Evolutionary conservation across 2,888 invertebrate genomes (phyloP).

Genomic region (Tanypteryx hageni): DNA sequence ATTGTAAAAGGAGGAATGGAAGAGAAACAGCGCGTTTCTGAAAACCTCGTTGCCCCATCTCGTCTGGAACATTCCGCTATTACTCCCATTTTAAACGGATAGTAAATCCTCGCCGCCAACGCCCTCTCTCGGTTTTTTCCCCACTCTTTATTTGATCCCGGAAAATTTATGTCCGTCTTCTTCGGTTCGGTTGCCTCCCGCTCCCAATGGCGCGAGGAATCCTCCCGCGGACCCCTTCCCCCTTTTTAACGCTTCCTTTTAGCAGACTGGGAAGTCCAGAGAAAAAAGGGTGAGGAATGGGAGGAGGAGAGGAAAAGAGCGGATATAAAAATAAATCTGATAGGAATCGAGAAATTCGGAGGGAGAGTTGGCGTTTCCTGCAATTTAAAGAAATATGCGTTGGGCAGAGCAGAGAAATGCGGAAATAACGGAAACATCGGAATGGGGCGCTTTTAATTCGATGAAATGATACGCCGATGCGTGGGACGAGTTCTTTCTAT

Average conservation of each 20-base stretch:
- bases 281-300: neutral
- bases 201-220: slow-evolving; percentile 2
- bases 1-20: neutral
- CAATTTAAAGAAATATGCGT: too few relatives aligned
- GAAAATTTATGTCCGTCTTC: neutral
- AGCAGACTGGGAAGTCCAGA: neutral
- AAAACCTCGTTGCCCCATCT: neutral
- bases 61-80: neutral
- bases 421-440: too few relatives aligned
- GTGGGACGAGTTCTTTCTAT: too few relatives aligned
- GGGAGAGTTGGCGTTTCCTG: too few relatives aligned
- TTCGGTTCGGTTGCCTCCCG: neutral
- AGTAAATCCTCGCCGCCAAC: neutral
- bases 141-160: neutral
- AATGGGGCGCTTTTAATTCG: too few relatives aligned
- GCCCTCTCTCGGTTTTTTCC: neutral
- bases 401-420: too few relatives aligned
- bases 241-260: neutral
- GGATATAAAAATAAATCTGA: too few relatives aligned
- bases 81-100: neutral
- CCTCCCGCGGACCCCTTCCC: neutral
- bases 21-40: neutral
- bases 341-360: too few relatives aligned
- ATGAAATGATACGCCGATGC: too few relatives aligned
- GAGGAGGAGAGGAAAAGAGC: neutral